A percentile compares a stretch with the other conserved stretches of the same genome.
Evolutionary conservation across 1,140 invertebrate genomes (phyloP).

Genomic region (Meloidogyne hapla): DNA sequence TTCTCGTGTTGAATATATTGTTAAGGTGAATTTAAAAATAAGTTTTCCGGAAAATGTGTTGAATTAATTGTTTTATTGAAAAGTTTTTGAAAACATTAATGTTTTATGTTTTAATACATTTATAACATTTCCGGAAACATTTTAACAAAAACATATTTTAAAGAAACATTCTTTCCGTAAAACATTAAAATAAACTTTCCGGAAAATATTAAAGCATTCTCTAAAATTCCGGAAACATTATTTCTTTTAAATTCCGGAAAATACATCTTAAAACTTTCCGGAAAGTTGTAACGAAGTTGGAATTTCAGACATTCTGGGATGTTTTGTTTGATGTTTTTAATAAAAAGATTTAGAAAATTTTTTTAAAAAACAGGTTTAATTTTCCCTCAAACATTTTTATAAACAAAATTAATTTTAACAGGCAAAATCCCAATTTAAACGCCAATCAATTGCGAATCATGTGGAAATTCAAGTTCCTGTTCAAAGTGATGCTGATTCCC

Average conservation of each 20-base stretch:
- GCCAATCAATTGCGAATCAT: slow-evolving; percentile 79
- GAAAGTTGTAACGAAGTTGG: no score
- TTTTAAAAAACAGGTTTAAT: no score
- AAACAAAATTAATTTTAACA: slow-evolving; percentile 64
- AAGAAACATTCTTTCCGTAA: neutral
- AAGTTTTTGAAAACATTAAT: neutral
- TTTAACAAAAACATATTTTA: neutral
- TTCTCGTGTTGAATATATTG: slow-evolving; percentile 81
- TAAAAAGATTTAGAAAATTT: no score
- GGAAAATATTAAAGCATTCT: no score
- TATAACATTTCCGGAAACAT: neutral
- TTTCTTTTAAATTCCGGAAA: no score
- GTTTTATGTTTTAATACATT: no score
- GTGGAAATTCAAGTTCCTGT: slow-evolving; percentile 69
- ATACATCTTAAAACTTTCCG: no score
- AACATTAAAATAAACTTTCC: no score
- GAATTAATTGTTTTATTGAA: neutral
- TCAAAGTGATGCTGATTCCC: slow-evolving; percentile 69
- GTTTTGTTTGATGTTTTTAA: no score
- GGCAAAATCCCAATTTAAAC: slow-evolving; percentile 97
- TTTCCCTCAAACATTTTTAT: slow-evolving; percentile 62
- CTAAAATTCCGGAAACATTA: no score
- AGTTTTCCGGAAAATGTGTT: neutral
- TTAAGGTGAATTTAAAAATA: slow-evolving; percentile 72
- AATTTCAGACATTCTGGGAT: no score